phyloP scores from a whole-genome alignment of 2,888 invertebrate genomes.

The Salticus scenicus region DNA sequence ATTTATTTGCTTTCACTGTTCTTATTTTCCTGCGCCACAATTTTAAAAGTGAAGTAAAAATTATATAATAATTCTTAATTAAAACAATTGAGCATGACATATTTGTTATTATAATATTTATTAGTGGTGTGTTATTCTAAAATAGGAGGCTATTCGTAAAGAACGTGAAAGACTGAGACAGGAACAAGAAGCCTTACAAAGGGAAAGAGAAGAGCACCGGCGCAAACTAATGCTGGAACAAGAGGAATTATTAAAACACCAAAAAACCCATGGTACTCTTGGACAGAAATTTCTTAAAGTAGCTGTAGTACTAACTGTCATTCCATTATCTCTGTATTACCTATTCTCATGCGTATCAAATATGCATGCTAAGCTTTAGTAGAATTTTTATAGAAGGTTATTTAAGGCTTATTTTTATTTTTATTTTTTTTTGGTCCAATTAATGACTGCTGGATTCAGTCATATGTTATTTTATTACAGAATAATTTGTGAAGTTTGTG shows the following conservation, averaged over 20 bases:
- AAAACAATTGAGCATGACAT: too few relatives aligned
- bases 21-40: too few relatives aligned
- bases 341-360: conserved; percentile 32
- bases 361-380: conserved; percentile 38
- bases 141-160: conserved; percentile 69
- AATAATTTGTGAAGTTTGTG: conserved; percentile 2
- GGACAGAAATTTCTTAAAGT: conserved; percentile 29
- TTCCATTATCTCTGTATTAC: conserved; percentile 55
- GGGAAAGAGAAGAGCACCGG: conserved; percentile 63
- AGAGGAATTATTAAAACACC: conserved; percentile 46
- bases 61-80: too few relatives aligned
- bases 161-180: conserved; percentile 71
- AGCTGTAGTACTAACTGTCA: conserved; percentile 54
- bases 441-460: conserved; percentile 57
- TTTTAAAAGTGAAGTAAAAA: too few relatives aligned
- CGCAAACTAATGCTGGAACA: conserved; percentile 54
- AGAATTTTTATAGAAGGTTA: background rate
- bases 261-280: conserved; percentile 60
- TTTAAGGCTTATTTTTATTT: background rate
- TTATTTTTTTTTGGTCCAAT: background rate
- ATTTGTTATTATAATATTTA: too few relatives aligned
- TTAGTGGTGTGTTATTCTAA: too few relatives aligned
- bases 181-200: conserved; percentile 71
- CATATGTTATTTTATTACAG: background rate
- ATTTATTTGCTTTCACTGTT: too few relatives aligned